Evolutionary conservation across 2,888 invertebrate species (phyloP).

Genomic region (Molorchus minor): DNA sequence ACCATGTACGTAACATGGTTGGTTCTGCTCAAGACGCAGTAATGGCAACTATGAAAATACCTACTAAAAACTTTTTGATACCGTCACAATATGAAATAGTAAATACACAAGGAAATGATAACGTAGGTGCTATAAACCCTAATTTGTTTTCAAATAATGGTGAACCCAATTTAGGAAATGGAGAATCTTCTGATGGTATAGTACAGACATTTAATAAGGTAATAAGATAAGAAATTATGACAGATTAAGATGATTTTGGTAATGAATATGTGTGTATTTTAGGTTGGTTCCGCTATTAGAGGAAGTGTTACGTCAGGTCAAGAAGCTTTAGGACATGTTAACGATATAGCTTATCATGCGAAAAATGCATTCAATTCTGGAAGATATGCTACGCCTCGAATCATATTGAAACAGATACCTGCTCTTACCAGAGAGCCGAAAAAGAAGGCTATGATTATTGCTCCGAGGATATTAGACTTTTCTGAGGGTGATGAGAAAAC

Average conservation of each 20-base stretch:
- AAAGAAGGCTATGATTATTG: conserved; percentile 20
- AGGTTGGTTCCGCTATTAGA: conserved; percentile 54
- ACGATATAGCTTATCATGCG: conserved; percentile 55
- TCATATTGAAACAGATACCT: conserved; percentile 24
- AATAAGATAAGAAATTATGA: conserved; percentile 19
- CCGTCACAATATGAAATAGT: conserved; percentile 58
- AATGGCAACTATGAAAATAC: conserved; percentile 55
- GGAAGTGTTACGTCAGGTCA: conserved; percentile 57
- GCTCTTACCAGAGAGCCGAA: conserved; percentile 18
- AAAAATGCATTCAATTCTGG: conserved; percentile 34
- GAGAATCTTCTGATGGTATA: conserved; percentile 34
- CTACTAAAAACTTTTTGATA: conserved; percentile 56
- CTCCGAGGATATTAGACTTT: conserved; percentile 27
- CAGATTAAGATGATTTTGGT: neutral
- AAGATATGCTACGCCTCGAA: conserved; percentile 15
- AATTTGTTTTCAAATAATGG: conserved; percentile 19
- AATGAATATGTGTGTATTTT: conserved; percentile 2
- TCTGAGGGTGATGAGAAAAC: conserved; percentile 14
- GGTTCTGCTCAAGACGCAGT: conserved; percentile 57
- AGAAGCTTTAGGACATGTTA: conserved; percentile 54
- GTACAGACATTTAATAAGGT: conserved; percentile 47
- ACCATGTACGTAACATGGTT: conserved; percentile 56
- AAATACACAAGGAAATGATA: conserved; percentile 29
- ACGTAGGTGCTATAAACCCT: conserved; percentile 29
- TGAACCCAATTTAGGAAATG: neutral